Base-by-base conservation (phyloP, 2,113 vertebrate species). In the Myxocyprinus asiaticus region DNA sequence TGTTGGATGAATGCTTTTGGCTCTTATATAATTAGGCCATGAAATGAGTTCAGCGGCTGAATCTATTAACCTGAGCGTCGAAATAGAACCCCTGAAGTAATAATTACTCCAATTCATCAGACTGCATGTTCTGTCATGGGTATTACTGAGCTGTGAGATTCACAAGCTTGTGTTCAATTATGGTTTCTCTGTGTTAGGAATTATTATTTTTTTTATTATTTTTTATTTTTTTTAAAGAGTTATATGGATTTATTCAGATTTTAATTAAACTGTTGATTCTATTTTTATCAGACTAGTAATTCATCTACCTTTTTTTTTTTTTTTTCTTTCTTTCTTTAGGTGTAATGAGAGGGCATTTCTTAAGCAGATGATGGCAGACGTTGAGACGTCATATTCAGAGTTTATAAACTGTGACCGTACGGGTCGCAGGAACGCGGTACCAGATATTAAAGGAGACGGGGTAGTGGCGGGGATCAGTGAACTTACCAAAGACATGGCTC, bases 381-480 rank as follows among this genome's bases (percentile, higher is more conserved):
- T 96, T 83, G 96, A 96, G 94, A 91, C 96, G 90, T 95, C 95
- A 17, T 98, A 98, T 90, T 94, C 94, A 0, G 97, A 99, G 88
- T 99, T 99, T 79, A 98, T 98, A 86, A 94, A 94, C 91, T 98
- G 95, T 9, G 96, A 97, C 87, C 94, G 98, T 69, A 95, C 95
- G 0, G 97, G 98, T 76, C 95, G 97, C 80, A 95, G 98, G 91
- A 98, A 99, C 59, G 98, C 98, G 0, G 94, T 98, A 75, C 95
- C 96, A 0, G 96, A 98, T 91, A 97, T 99, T 89, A 85, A 92
- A 17, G 89, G 90, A 3, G 92, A 96, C 45, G 92, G 90, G 0
- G 80, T 82, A 53, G 88, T 62, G 4, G 90, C 92, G 90, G 95
- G 93, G 76, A 93, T 96, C 88, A 91, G 94, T 82, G 94, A 97